Base-by-base conservation (phyloP, 30 jellyfish, hydroid and myxozoan species). In the Cassiopea andromeda region DNA sequence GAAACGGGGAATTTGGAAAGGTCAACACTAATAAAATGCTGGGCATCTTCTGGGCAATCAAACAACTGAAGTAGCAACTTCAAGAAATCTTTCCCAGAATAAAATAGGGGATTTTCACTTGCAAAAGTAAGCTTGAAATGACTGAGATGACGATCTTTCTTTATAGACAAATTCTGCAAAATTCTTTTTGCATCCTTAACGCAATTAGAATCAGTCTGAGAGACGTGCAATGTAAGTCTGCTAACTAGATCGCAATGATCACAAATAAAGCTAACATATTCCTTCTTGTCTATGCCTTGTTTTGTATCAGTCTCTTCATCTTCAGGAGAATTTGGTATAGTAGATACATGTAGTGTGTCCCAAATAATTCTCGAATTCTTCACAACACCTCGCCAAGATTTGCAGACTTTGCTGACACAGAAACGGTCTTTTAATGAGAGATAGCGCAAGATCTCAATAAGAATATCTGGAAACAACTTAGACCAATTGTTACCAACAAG, bases 1-100 rank as follows among this genome's bases (percentile, higher is more conserved):
- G 87, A 85, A 27, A 80, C 88, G 19, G 96, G 96, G 27, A 89
- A 89, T 47, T 89, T 89, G 3, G 96, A 89, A 46, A 89, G 59
- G 61, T 89, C 96, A 58, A 89, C 76, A 15, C 75, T 60, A 1
- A 19, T 44, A 8, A 89, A 58, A 48, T 73, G 84, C 4, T 81
- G 19, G 61, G 4, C 73, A 49, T 48, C 75, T 1, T 48, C 44
- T 5, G 82, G 82, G 19, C 79, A 48, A 38, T 43, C 1, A 82
- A 89, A 89, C 46, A 89, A 70, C 16, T 67, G 81, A 50, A 44
- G 6, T 48, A 89, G 82, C 2, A 44, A 69, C 54, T 81, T 84
- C 7, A 89, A 50, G 27, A 67, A 71, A 27, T 46, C 60, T 57
- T 81, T 80, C 43, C 91, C 96, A 1, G 96, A 89, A 74, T 67